phyloP scores from a whole-genome alignment of 2,888 invertebrate species.

The Hydrotaea diabolus region DNA sequence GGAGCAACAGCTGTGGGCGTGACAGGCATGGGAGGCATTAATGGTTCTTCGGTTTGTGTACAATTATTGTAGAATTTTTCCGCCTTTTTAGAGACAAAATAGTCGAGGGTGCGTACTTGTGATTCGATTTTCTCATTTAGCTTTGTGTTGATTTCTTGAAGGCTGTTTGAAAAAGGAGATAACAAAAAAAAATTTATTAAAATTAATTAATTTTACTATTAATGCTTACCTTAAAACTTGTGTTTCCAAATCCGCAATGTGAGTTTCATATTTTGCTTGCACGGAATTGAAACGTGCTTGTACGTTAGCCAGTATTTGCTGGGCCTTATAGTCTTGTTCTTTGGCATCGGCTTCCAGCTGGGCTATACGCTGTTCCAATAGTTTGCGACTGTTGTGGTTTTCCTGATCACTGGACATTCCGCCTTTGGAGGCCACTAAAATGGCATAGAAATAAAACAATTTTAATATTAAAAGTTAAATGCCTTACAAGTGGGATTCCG shows the following conservation, averaged over 20 bases:
- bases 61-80: conserved; percentile 78
- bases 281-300: conserved; percentile 89
- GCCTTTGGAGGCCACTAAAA: conserved; percentile 83
- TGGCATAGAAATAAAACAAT: neutral
- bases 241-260: conserved; percentile 88
- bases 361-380: conserved; percentile 87
- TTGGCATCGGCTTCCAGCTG: conserved; percentile 87
- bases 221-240: conserved; percentile 82
- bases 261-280: conserved; percentile 88
- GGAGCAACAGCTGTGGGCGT: conserved; percentile 68
- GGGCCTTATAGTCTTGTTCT: conserved; percentile 87
- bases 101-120: conserved; percentile 79
- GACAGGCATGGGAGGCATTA: conserved; percentile 41
- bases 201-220: no score
- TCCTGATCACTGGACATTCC: conserved; percentile 76
- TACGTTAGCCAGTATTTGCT: conserved; percentile 86
- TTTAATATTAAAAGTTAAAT: no score
- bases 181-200: neutral
- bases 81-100: conserved; percentile 76
- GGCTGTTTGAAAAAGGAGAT: conserved; percentile 68
- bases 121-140: conserved; percentile 83
- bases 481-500: no score
- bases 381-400: conserved; percentile 79
- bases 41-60: conserved; percentile 78
- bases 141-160: conserved; percentile 82